Base-by-base conservation (phyloP, 2,797 vertebrate genomes). In the Loriculus beryllinus region DNA sequence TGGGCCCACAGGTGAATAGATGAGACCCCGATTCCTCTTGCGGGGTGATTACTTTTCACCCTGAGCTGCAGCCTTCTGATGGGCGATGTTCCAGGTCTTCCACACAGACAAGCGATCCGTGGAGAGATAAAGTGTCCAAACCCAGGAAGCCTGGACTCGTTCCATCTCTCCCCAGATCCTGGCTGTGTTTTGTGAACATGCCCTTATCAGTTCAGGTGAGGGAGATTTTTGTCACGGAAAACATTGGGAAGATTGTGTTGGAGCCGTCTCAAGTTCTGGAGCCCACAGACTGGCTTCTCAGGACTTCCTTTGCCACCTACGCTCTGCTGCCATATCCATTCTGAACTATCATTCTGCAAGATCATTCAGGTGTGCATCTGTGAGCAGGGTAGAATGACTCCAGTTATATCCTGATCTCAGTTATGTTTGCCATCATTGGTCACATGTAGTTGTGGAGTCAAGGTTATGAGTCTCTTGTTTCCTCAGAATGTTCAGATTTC, bases 401-500 rank as follows among this genome's bases (percentile, higher is more conserved):
- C 3, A n/a, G 67, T 96, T 97, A 97, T 97, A 97, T 97, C 94
- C 93, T 93, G 92, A 97, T 98, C 97, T 96, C 79, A 93, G 83
- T 87, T 96, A 70, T 96, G 86, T 92, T 96, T 93, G 83, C 95
- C 59, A 81, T 93, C 29, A 10, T 82, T 14, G 8, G 90, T 96
- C 94, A 93, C 93, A 83, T 96, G 82, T 76, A 86, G 88, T 70
- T 83, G 69, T 54, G 84, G 96, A 96, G 81, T 93, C 83, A 90
- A 82, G 74, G 86, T 94, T 95, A 64, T 49, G 59, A 92, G 79
- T 94, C 78, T 80, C 80, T 56, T 51, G 47, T 85, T 80, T 94
- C 92, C 96, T 96, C 86, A 69, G 40, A 94, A 89, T 81, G 70
- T 82, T 72, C 88, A 78, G 26, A 48, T 92, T 96, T 94, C 64